Percentiles rank a stretch among this genome's conserved stretches.
Conservation (phyloP, 53 echinoderm and acorn worm species). For the Paracentrotus lividus region DNA sequence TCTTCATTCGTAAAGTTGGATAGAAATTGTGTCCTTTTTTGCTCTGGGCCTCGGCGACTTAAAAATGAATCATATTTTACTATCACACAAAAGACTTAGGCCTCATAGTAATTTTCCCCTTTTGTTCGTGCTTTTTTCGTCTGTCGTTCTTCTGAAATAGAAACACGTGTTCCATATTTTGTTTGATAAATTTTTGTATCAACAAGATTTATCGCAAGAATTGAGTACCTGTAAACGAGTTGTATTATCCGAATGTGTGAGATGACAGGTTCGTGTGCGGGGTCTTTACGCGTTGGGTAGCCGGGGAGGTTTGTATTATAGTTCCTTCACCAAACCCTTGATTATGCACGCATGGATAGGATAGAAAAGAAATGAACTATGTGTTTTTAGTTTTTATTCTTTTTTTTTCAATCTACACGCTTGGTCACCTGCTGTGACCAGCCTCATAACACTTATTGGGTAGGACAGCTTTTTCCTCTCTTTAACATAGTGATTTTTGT, state of each 20-base stretch:
- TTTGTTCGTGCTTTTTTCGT: constrained; percentile 38
- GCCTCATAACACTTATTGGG: neutral
- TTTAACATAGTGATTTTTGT: constrained; percentile 36
- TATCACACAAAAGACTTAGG: constrained; percentile 53
- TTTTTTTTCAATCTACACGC: constrained; percentile 43
- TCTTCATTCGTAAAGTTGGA: constrained; percentile 6
- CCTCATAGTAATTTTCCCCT: constrained; percentile 41
- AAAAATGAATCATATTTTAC: constrained; percentile 41
- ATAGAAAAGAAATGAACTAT: constrained; percentile 14
- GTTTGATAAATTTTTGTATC: constrained; percentile 69
- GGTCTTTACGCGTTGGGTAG: constrained; percentile 3
- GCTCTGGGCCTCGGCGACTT: constrained; percentile 12
- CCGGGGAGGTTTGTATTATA: constrained; percentile 48
- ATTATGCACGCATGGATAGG: constrained; percentile 20
- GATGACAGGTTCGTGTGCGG: constrained; percentile 56
- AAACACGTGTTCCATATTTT: constrained; percentile 66
- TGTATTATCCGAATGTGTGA: constrained; percentile 52
- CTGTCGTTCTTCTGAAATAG: neutral
- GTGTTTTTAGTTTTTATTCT: constrained; percentile 26
- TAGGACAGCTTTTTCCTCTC: neutral
- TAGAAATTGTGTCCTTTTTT: constrained; percentile 13
- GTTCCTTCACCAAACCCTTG: neutral
- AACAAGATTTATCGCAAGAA: constrained; percentile 61
- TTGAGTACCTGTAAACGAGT: constrained; percentile 49
- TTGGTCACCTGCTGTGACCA: constrained; percentile 59